Conservation (phyloP, 1,140 invertebrate genomes). For the Scylla paramamosain region DNA sequence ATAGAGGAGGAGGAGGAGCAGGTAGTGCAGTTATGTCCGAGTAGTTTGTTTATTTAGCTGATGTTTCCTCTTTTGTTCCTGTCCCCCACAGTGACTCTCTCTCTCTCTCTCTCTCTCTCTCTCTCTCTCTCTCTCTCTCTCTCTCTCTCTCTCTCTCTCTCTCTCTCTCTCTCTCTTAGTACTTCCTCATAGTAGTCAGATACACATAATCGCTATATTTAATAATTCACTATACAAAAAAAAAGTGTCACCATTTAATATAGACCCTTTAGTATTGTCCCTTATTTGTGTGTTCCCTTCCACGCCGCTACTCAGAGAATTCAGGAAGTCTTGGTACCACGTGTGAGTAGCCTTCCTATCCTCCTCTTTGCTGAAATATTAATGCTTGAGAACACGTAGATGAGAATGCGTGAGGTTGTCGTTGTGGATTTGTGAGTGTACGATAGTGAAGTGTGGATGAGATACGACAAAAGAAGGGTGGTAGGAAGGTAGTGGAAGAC, state of each 20-base stretch:
- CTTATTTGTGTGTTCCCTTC: constrained; percentile 17
- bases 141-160: not conserved
- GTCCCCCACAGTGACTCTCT: not conserved
- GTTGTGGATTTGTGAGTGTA: no score
- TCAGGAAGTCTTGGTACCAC: constrained; percentile 76
- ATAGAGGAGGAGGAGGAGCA: not conserved
- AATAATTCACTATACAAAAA: not conserved
- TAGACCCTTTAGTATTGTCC: not conserved
- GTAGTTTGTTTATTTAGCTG: not conserved
- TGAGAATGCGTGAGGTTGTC: no score
- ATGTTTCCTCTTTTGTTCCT: not conserved
- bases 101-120: not conserved
- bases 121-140: not conserved
- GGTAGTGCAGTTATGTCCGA: not conserved
- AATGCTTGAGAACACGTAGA: no score
- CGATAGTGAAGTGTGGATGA: no score
- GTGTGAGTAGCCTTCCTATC: constrained; percentile 69
- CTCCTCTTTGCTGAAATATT: no score
- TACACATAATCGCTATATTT: not conserved
- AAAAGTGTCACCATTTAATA: not conserved
- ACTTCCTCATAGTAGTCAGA: no score
- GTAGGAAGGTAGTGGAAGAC: no score
- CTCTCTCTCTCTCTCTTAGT: not conserved
- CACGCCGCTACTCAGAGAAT: constrained; percentile 39
- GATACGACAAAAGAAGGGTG: no score